Conservation (phyloP, 2,797 vertebrate species). For the Rhinatrema bivittatum region DNA sequence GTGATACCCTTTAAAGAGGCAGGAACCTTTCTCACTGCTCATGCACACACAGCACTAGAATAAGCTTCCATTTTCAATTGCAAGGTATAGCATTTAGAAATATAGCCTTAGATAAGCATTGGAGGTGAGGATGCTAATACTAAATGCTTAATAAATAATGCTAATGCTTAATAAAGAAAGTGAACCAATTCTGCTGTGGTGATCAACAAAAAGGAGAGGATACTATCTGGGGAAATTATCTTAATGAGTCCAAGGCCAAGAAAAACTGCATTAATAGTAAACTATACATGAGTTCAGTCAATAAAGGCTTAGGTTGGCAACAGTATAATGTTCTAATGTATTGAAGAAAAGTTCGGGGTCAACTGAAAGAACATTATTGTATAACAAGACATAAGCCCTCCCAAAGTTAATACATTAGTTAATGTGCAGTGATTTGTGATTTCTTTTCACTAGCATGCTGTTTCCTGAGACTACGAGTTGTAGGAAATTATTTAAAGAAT, state of each 20-base stretch:
- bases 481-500: too few relatives aligned
- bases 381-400: too few relatives aligned
- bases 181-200: slow-evolving; percentile 33
- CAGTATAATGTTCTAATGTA: too few relatives aligned
- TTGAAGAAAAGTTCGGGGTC: too few relatives aligned
- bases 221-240: slow-evolving; percentile 28
- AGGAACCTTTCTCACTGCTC: slow-evolving; percentile 6
- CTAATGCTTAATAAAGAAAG: slow-evolving; percentile 50
- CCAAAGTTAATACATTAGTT: slow-evolving; percentile 40
- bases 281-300: slow-evolving; percentile 11
- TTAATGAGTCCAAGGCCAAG: slow-evolving; percentile 22
- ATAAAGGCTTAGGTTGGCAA: too few relatives aligned
- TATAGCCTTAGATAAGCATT: too few relatives aligned
- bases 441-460: too few relatives aligned
- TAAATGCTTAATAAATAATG: slow-evolving; percentile 48
- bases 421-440: too few relatives aligned
- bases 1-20: not conserved
- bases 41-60: slow-evolving; percentile 34
- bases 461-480: too few relatives aligned
- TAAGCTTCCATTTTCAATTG: slow-evolving; percentile 35
- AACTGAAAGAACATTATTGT: too few relatives aligned
- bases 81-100: too few relatives aligned
- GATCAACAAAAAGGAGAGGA: slow-evolving; percentile 28
- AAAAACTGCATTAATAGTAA: slow-evolving; percentile 2
- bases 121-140: slow-evolving; percentile 44